These are phyloP conservation scores for Nannobrachium achirus DNA, from an alignment of 2,113 vertebrate species.

Conservation along the genomic window DNA sequence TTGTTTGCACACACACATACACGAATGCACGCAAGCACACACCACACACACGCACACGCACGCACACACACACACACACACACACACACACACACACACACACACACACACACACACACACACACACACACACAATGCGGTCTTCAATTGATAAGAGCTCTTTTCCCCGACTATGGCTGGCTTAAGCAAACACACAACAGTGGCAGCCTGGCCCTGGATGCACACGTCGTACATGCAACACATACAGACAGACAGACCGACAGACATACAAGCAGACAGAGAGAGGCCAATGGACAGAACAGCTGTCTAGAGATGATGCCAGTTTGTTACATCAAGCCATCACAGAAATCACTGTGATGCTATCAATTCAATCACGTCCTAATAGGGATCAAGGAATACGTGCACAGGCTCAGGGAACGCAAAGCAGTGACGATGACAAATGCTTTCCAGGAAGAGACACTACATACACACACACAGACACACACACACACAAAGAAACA, in stretches of 20 bases:
- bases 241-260: not conserved
- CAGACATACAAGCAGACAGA: not conserved
- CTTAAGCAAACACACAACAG: too few relatives aligned
- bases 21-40: not conserved
- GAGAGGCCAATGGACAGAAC: not conserved
- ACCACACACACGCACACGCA: not conserved
- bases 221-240: too few relatives aligned
- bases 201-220: too few relatives aligned
- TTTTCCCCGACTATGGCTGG: too few relatives aligned
- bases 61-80: not conserved
- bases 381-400: too few relatives aligned
- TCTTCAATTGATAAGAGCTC: too few relatives aligned
- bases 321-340: not conserved
- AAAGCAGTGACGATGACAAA: not conserved
- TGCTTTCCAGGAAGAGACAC: not conserved
- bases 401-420: too few relatives aligned
- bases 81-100: constrained; percentile 5
- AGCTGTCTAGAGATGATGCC: not conserved
- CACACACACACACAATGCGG: not conserved
- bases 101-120: not conserved
- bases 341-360: not conserved
- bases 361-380: too few relatives aligned
- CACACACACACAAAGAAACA: not conserved
- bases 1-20: not conserved
- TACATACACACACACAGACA: not conserved